Percentiles rank a stretch among this genome's conserved stretches.
Evolutionary conservation across 1,140 invertebrate genomes (phyloP).

Genomic region (Thereuonema tuberculata): DNA sequence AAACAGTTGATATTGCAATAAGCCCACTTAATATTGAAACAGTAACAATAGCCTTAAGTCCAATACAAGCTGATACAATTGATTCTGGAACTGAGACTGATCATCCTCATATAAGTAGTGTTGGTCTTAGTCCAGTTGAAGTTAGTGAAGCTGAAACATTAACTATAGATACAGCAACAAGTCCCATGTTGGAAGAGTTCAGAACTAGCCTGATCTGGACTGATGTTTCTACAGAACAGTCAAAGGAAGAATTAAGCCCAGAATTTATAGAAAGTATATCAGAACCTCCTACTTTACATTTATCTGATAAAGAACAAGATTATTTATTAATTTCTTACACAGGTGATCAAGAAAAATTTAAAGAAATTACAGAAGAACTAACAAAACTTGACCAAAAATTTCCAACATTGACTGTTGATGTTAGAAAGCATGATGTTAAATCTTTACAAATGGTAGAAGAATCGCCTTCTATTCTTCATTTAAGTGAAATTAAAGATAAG

Average conservation of each 20-base stretch:
- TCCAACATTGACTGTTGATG: too few species aligned
- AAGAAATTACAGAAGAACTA: too few species aligned
- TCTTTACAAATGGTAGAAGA: too few species aligned
- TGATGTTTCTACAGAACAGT: neutral
- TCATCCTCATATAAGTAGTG: neutral
- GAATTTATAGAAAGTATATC: slow-evolving; percentile 21
- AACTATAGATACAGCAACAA: neutral
- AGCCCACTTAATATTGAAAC: slow-evolving; percentile 32
- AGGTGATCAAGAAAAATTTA: slow-evolving; percentile 9
- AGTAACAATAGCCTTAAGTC: slow-evolving; percentile 35
- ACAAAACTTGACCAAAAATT: too few species aligned
- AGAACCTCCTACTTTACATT: too few species aligned
- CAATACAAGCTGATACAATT: slow-evolving; percentile 33
- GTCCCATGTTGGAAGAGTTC: too few species aligned
- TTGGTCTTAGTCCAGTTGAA: neutral
- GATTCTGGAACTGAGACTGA: neutral
- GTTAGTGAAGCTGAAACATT: slow-evolving; percentile 1
- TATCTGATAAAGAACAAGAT: too few species aligned
- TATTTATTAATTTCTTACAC: too few species aligned
- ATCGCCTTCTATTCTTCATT: too few species aligned
- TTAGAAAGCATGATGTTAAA: too few species aligned
- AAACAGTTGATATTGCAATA: slow-evolving; percentile 16
- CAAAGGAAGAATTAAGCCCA: slow-evolving; percentile 21
- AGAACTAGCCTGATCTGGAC: too few species aligned
- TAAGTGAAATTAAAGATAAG: slow-evolving; percentile 5